Evolutionary conservation across 1,140 invertebrate genomes (phyloP), one percentile per base, ranked within the genome.

Genomic region (Sarcophaga peregrina): DNA sequence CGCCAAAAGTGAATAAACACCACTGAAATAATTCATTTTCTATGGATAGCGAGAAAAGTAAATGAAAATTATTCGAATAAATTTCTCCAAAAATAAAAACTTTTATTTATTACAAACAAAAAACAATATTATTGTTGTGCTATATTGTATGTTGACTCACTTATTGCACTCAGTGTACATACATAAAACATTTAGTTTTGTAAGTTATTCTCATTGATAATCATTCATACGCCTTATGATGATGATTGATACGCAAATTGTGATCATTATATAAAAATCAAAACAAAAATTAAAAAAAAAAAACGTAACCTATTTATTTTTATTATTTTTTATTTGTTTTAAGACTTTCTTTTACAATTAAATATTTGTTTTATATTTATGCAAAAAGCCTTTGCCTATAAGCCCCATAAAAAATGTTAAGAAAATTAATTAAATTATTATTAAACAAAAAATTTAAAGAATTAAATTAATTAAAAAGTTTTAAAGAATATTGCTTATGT

Each of bases 271-370:
- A n/a, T 68, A 68, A 68, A 68, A 25, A 68, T 37, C 15, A 68
- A 68, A 68, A 68, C n/a, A 58, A 13, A 13, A 58, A 58, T 15
- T 15, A 58, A 54, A 58, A 58, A 58, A 58, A 75, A 47, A 47
- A 75, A 75, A 47, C 73, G 47, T 48, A 75, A 75, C 47, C 75
- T 78, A 78, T 78, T 50, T 78, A 78, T 76, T 76, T 76, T 76
- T 73, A 25, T 74, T 74, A 25, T 72, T 72, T 72, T 20, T 7
- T 25, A 52, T 76, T 76, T 50, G 6, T 68, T 20, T 68, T 68
- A 68, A 68, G 62, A 68, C 17, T 68, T 68, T 68, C 62, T 68
- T 25, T 68, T 25, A 25, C 20, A 68, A 9, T 20, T 25, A 13
- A 7, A 58, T 20, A 37, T 20, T 68, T 68, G 6, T 68, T 68